These are phyloP conservation scores for Sula dactylatra DNA, from an alignment of 2,113 vertebrate genomes.

Conservation along the genomic window DNA sequence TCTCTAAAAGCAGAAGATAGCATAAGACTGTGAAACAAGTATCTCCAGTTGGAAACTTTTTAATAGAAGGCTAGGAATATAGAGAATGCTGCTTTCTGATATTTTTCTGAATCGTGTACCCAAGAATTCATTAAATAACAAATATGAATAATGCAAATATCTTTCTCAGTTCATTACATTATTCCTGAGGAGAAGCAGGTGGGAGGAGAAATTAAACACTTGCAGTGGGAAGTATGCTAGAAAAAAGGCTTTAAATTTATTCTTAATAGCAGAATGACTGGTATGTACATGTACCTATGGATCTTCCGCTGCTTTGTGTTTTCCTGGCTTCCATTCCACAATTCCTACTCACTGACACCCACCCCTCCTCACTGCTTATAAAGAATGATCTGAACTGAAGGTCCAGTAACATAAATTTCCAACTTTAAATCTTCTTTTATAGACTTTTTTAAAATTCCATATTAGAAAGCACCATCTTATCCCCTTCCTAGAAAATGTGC, in stretches of 20 bases:
- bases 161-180: constrained; percentile 41
- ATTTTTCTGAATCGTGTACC: background rate
- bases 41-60: background rate
- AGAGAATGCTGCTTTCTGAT: constrained; percentile 12
- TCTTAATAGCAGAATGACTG: constrained; percentile 25
- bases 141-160: constrained; percentile 51
- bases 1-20: background rate
- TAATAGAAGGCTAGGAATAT: background rate
- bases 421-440: background rate
- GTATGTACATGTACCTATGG: background rate
- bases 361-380: background rate
- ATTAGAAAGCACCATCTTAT: background rate
- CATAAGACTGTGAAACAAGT: background rate
- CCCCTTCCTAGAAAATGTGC: background rate
- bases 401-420: background rate
- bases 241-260: constrained; percentile 18
- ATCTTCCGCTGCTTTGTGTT: constrained; percentile 10
- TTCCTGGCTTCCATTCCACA: background rate
- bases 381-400: background rate
- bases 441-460: background rate
- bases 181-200: constrained; percentile 47
- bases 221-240: constrained; percentile 17
- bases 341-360: background rate
- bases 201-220: constrained; percentile 55
- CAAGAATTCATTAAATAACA: constrained; percentile 17